Evolutionary conservation across 37 sponge, comb jelly and placozoan genomes (phyloP), one percentile per base, ranked within the genome.

Genomic region (Beroe ovata): DNA sequence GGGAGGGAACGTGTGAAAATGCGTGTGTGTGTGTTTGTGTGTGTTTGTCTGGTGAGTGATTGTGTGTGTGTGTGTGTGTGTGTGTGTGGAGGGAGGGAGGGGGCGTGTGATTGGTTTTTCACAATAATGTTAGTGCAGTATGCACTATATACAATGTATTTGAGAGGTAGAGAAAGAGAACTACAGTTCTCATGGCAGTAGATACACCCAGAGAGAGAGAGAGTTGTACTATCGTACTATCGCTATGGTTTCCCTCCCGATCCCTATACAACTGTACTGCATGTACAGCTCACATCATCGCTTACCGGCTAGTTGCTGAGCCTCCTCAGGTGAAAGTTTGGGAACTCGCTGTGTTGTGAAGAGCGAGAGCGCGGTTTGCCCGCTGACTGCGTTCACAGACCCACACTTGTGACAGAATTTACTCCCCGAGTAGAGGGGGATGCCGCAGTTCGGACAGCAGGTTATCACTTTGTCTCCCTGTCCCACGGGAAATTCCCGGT

Each of bases 381-480:
- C 84, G 54, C 84, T 77, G 22, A 77, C 84, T 42, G 84, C 84
- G 28, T 77, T 77, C 47, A 77, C 84, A 36, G 54, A 42, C 4
- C 84, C 84, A 36, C 84, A 77, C 47, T 77, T 77, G 84, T 77
- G 84, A 41, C 84, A 77, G 54, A 42, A 77, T 29, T 77, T 77
- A 54, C 84, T 77, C 22, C 84, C 84, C 11, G 84, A 39, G 54
- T 77, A 77, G 4, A 77, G 71, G 54, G 84, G 84, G n/a, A 77
- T 77, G 0, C 84, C 84, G 54, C 84, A 77, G 47, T 77, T 77
- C 28, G 84, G 84, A 40, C 84, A 77, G 47, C 84, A 77, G 36
- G 84, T 77, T 38, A 77, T 77, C 47, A 77, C 84, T 20, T 77
- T 77, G 47, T 77, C 84, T 40, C 84, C 84, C 84, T 77, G 84